Base-by-base conservation (phyloP, 1,140 invertebrate species). In the Heterodera schachtii region DNA sequence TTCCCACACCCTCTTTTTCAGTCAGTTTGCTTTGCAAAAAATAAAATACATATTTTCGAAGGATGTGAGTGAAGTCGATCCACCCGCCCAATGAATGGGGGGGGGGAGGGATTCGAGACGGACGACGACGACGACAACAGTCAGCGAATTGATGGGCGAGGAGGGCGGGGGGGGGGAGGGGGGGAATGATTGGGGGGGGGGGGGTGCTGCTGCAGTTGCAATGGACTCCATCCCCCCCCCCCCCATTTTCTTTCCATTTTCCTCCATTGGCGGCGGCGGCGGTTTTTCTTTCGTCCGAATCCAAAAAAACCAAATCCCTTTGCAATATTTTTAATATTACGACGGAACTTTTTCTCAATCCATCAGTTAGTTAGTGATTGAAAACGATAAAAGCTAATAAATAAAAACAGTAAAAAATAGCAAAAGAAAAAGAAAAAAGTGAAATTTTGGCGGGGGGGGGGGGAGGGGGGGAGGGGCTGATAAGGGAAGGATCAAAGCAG, bases 41-140 rank as follows among this genome's bases (percentile, higher is more conserved):
- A 60, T 60, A 60, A 60, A 60, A 60, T 60, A 31, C 31, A 31
- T 31, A 60, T 60, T 60, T 60, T 60, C 57, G 57, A 60, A 19
- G 57, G 57, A 60, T 60, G 57, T 60, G 57, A 60, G 57, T 60
- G 57, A 60, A 60, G 57, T 60, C 57, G 57, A 60, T 60, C 57
- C 57, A 60, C 57, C 9, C 57, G 19, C 57, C 57, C 57, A 60
- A 11, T 19, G 11, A 19, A 60, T 60, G 11, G 49, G 57, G 19
- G 49, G 49, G 49, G 49, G 49, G 49, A 52, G 49, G 49, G 49
- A 52, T 6, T 8, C 49, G 49, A 52, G 49, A 11, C 6, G 49
- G 49, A 11, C 49, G 0, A 52, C 49, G 0, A 52, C 49, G 6
- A 11, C 49, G 49, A 52, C 49, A 52, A 8, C 11, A 52, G 49